Evolutionary conservation across 2,888 invertebrate genomes (phyloP), one percentile per base, ranked within the genome.

Genomic region (Rhamphomyia laevipes): DNA sequence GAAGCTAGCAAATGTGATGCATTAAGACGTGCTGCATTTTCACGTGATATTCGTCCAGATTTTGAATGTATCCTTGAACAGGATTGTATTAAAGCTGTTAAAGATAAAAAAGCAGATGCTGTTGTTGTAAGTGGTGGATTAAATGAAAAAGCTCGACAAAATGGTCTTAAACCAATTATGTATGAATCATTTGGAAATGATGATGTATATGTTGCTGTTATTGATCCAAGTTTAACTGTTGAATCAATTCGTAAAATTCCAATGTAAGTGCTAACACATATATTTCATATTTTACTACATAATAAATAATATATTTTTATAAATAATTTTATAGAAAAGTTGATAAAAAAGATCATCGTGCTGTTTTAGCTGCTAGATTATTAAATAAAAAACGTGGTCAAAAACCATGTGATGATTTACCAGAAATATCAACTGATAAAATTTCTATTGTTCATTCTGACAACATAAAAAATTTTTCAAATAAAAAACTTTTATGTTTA

Each of bases 11-110:
- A 93, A 65, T 93, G 93, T 61, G 71, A 77, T 13, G 76, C 77
- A 0, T 76, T 91, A 61, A 75, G 78, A 1, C 75, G 76, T 51
- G 83, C 84, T 30, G 83, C 88, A 1, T 84, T 81, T 65, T 84
- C 87, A 3, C 74, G 88, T 49, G 83, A 87, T 60, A 81, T 87
- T 40, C 74, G 88, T 7, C 93, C 93, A 0, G 78, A 81, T 56
- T 74, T 92, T 44, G 82, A 85, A 61, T 94, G 93, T 62, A 72
- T 84, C 1, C 73, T 76, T 53, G 75, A 75, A 23, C 74, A 79
- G 43, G 76, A 78, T 42, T 71, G 70, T 38, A 53, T 65, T 23
- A 55, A 61, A 46, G 60, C 64, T 6, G 57, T 70, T 16, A 53
- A 59, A 37, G 58, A 57, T 21, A 50, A 47, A 35, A 60, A 65